Conservation (phyloP, 2,113 vertebrate genomes). For the Bos javanicus region DNA sequence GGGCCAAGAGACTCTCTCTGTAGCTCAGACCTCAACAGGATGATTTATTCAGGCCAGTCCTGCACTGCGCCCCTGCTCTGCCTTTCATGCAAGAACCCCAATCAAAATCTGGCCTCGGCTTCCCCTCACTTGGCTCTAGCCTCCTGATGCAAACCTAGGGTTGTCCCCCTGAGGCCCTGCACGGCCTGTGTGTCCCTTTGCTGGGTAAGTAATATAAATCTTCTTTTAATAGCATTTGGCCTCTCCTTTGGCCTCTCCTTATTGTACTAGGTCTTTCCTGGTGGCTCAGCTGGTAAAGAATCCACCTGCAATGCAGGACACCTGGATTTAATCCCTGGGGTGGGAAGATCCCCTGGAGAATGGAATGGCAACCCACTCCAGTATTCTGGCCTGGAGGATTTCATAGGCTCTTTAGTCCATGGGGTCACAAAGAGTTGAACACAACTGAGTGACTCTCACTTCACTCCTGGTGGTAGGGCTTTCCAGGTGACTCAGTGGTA, state of each 20-base stretch:
- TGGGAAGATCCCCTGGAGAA: not conserved
- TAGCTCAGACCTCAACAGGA: not conserved
- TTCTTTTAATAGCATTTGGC: not conserved
- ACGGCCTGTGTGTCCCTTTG: accelerated
- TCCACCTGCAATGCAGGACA: not conserved
- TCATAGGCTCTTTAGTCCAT: not conserved
- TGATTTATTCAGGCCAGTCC: accelerated
- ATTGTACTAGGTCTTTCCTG: not conserved
- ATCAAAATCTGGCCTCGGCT: accelerated
- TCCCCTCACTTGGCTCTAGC: no score
- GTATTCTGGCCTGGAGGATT: not conserved
- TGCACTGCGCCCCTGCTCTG: accelerated
- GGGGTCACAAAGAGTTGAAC: not conserved
- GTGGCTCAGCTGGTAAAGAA: not conserved
- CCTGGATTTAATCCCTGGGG: not conserved
- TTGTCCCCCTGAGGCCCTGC: accelerated
- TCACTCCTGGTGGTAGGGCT: not conserved
- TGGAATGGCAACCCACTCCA: not conserved
- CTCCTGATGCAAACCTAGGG: not conserved
- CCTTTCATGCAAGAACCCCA: not conserved
- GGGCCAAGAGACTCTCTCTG: not conserved
- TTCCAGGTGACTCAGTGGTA: not conserved
- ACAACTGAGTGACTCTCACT: not conserved
- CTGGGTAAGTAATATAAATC: not conserved
- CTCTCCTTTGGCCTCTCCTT: not conserved